Conservation (phyloP, 2,888 invertebrate species). For the Panopea generosa region DNA sequence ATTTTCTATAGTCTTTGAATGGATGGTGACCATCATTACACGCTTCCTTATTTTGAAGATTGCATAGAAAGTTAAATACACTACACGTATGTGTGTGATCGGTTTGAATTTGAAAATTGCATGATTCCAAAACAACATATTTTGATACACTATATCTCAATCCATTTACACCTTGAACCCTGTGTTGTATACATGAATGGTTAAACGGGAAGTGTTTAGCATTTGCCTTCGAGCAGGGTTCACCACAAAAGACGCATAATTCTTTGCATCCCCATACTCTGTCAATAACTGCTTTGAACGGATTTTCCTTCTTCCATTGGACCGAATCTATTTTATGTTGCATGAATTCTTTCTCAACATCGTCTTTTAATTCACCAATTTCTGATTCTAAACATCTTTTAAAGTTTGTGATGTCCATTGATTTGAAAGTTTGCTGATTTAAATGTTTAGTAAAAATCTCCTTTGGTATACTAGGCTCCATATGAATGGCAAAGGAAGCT, state of each 20-base stretch:
- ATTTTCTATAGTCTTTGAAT: background rate
- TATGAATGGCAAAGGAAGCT: no score
- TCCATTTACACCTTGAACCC: background rate
- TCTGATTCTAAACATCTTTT: no score
- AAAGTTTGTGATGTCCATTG: no score
- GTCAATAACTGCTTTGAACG: background rate
- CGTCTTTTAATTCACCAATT: no score
- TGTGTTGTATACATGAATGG: slow-evolving; percentile 13
- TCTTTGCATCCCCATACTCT: background rate
- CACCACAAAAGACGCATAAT: background rate
- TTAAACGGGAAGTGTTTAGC: background rate
- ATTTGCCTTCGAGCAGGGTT: background rate
- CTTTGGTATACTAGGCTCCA: no score
- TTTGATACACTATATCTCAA: background rate
- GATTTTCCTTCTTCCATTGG: background rate
- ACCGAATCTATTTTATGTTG: no score
- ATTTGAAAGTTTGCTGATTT: no score
- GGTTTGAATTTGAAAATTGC: slow-evolving; percentile 7
- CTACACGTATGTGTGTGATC: background rate
- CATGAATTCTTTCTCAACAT: no score
- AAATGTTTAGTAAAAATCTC: no score
- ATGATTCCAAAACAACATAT: background rate
- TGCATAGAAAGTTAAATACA: background rate
- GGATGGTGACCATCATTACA: no score
- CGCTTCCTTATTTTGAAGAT: no score